These are phyloP conservation scores for Achatina immaculata DNA, from an alignment of 1,140 invertebrate species.

Conservation along the genomic window DNA sequence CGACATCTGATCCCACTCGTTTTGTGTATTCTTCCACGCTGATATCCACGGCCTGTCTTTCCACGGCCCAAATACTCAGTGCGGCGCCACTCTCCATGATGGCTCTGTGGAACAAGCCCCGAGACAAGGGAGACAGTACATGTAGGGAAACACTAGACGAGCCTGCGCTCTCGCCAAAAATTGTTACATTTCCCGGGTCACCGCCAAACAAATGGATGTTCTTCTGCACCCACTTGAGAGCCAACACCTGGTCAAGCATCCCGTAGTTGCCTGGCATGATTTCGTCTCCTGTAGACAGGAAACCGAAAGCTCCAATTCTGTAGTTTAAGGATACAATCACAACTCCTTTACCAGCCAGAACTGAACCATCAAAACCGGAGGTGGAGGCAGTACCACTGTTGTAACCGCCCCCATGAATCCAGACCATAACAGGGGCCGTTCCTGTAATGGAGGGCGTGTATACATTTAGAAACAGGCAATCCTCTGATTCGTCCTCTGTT, in stretches of 20 bases:
- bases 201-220: constrained; percentile 93
- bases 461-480: constrained; percentile 93
- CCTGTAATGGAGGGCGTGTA: constrained; percentile 76
- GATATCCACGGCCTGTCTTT: background rate
- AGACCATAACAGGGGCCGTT: constrained; percentile 88
- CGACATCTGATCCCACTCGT: background rate
- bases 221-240: constrained; percentile 87
- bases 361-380: constrained; percentile 85
- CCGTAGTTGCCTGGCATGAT: constrained; percentile 97
- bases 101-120: constrained; percentile 41
- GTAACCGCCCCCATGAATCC: constrained; percentile 95
- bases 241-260: constrained; percentile 90
- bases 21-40: background rate
- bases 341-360: constrained; percentile 83
- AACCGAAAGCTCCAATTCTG: constrained; percentile 84
- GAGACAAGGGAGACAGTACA: constrained; percentile 50
- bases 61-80: constrained; percentile 32
- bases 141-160: constrained; percentile 72
- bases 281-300: constrained; percentile 89
- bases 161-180: constrained; percentile 93
- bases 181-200: constrained; percentile 85
- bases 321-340: constrained; percentile 95
- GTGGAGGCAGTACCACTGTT: constrained; percentile 86
- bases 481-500: constrained; percentile 81
- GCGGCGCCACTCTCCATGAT: constrained; percentile 43